Evolutionary conservation across 2,888 invertebrate genomes (phyloP).

Genomic region (Brenthis hecate): DNA sequence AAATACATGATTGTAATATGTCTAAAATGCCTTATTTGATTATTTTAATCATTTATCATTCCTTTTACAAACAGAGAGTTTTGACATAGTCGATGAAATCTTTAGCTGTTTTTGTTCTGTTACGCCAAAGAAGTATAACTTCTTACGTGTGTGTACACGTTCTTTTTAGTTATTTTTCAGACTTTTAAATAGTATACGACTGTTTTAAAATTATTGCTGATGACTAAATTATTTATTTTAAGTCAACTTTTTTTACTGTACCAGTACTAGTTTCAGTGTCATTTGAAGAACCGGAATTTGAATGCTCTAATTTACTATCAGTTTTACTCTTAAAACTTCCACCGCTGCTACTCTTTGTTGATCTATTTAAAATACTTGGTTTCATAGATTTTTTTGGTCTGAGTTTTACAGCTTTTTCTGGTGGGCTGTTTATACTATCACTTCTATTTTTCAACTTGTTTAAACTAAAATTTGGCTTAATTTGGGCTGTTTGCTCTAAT

Average conservation of each 20-base stretch:
- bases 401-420: constrained; percentile 70
- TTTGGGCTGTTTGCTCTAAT: constrained; percentile 70
- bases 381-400: constrained; percentile 63
- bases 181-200: no score
- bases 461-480: constrained; percentile 71
- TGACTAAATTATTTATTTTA: constrained; percentile 39
- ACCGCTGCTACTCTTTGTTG: constrained; percentile 52
- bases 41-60: no score
- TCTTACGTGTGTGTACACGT: no score
- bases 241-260: constrained; percentile 69
- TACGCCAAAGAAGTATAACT: no score
- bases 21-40: no score
- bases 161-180: no score
- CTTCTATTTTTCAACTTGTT: constrained; percentile 72
- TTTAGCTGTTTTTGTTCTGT: no score
- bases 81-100: no score
- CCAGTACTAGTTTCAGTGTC: constrained; percentile 79
- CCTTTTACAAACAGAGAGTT: no score
- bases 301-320: constrained; percentile 71
- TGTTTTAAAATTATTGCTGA: no score
- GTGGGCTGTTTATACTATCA: constrained; percentile 71
- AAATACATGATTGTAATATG: no score
- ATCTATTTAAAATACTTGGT: constrained; percentile 60
- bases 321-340: constrained; percentile 51
- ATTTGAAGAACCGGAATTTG: constrained; percentile 83